A percentile compares a stretch with the other conserved stretches of the same genome.
These are phyloP conservation scores for Fistularia commersonii DNA, from an alignment of 2,797 vertebrate genomes.

Conservation along the genomic window DNA sequence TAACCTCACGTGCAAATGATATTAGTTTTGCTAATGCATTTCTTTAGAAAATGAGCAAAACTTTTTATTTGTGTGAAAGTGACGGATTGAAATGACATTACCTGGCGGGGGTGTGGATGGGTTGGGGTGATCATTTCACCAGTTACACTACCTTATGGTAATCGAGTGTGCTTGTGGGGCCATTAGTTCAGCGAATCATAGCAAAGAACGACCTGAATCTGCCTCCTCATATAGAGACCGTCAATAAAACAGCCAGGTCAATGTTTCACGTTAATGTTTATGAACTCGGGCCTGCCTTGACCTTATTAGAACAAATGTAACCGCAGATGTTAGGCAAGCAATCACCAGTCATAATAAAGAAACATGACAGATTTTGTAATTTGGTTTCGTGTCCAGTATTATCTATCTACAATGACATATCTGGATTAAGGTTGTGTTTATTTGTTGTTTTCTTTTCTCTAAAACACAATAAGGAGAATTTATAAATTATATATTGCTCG, in stretches of 20 bases:
- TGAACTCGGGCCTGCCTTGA: conserved; percentile 29
- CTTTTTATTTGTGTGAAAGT: conserved; percentile 11
- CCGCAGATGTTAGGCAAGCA: conserved; percentile 12
- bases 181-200: conserved; percentile 49
- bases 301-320: conserved; percentile 43
- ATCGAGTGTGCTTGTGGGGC: conserved; percentile 41
- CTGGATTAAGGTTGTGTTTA: no score
- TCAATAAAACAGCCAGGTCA: conserved; percentile 40
- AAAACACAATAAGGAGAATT: not conserved
- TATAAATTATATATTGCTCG: not conserved
- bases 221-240: conserved; percentile 52
- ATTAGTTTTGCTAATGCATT: conserved; percentile 1
- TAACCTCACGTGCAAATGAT: not conserved
- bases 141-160: conserved; percentile 31
- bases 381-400: no score
- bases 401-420: no score
- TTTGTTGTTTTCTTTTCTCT: no score
- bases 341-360: no score
- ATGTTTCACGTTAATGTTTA: conserved; percentile 58
- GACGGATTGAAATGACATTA: conserved; percentile 21
- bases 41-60: not conserved
- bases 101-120: no score
- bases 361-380: no score
- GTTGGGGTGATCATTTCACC: conserved; percentile 21
- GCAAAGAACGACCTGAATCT: conserved; percentile 62